These are phyloP conservation scores for Procambarus clarkii DNA, from an alignment of 1,140 invertebrate species.

Conservation along the genomic window DNA sequence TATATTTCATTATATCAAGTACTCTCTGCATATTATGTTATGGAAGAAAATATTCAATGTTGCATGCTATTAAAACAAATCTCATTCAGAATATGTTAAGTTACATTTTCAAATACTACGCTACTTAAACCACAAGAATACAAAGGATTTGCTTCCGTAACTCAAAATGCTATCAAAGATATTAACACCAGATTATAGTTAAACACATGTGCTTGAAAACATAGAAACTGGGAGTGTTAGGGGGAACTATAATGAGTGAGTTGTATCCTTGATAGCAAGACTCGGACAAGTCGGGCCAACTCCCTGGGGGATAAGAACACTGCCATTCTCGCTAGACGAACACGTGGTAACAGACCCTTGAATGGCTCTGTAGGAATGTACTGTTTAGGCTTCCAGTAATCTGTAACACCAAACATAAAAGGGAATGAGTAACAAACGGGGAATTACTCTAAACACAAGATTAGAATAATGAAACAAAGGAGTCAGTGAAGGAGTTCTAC, in stretches of 20 bases:
- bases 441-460: neutral
- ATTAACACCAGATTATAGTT: neutral
- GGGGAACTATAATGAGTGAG: neutral
- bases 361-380: slow-evolving; percentile 53
- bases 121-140: neutral
- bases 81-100: no score
- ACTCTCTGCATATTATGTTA: no score
- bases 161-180: neutral
- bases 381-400: slow-evolving; percentile 65
- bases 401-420: slow-evolving; percentile 44
- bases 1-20: no score
- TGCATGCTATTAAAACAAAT: no score
- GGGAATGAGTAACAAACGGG: slow-evolving; percentile 14
- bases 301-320: neutral
- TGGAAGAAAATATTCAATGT: no score
- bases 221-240: neutral
- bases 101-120: no score
- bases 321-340: slow-evolving; percentile 17
- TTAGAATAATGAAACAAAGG: neutral
- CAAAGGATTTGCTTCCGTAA: neutral
- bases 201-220: neutral
- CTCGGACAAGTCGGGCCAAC: neutral
- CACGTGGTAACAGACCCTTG: slow-evolving; percentile 41
- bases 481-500: no score
- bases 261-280: neutral